These are phyloP conservation scores for Pachyseris speciosa DNA, from an alignment of 64 coral and sea anemone species.

Conservation along the genomic window DNA sequence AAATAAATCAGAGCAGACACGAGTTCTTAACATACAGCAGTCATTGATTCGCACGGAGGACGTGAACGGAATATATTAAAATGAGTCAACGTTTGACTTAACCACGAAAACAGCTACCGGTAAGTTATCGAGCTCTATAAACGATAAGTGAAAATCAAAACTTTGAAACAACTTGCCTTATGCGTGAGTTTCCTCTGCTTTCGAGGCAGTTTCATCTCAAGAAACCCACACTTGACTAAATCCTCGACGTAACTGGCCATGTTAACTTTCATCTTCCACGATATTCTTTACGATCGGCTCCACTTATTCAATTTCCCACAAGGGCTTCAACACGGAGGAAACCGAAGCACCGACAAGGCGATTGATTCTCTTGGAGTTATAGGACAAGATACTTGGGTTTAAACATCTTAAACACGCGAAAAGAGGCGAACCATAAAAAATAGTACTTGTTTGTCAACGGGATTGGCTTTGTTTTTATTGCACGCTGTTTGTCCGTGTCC, in stretches of 20 bases:
- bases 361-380: background rate
- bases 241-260: slow-evolving; percentile 90
- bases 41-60: background rate
- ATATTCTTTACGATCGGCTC: background rate
- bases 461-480: slow-evolving; percentile 2
- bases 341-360: background rate
- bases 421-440: background rate
- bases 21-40: background rate
- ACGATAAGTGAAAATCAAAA: slow-evolving; percentile 1
- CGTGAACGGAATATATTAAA: slow-evolving; percentile 60
- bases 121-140: background rate
- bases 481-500: background rate
- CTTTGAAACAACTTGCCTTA: slow-evolving; percentile 62
- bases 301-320: background rate
- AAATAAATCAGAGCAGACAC: slow-evolving; percentile 31
- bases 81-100: slow-evolving; percentile 3
- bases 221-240: slow-evolving; percentile 92
- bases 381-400: background rate
- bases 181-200: slow-evolving; percentile 89
- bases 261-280: slow-evolving; percentile 46
- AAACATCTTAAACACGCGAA: background rate
- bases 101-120: background rate
- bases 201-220: slow-evolving; percentile 92
- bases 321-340: background rate
- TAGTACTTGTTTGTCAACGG: slow-evolving; percentile 11